A percentile compares a stretch with the other conserved stretches of the same genome.
phyloP scores from a whole-genome alignment of 2,113 vertebrate genomes.

The Hippoglossus stenolepis region DNA sequence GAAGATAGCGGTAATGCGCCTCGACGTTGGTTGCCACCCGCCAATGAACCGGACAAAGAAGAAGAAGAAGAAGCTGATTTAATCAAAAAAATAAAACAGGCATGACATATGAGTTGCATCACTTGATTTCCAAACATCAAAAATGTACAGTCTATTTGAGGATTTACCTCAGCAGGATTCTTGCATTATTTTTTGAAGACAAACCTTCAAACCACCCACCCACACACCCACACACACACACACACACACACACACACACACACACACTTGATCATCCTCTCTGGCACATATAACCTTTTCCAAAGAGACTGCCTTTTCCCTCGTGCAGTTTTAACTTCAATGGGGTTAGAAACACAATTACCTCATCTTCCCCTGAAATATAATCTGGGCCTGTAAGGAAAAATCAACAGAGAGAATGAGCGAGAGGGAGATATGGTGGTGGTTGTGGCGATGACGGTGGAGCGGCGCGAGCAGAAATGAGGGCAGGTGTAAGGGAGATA shows the following conservation, averaged over 20 bases:
- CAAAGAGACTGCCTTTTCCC: constrained; percentile 26
- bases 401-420: constrained; percentile 38
- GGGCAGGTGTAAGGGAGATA: constrained; percentile 71
- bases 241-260: constrained; percentile 13
- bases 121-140: constrained; percentile 45
- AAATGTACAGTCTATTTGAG: constrained; percentile 3
- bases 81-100: not conserved
- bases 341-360: constrained; percentile 66
- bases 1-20: too few relatives aligned
- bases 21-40: too few relatives aligned
- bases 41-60: too few relatives aligned
- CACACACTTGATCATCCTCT: constrained; percentile 27
- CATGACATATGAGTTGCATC: constrained; percentile 37
- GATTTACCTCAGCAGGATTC: not conserved
- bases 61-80: not conserved
- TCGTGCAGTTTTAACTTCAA: constrained; percentile 58
- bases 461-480: constrained; percentile 40
- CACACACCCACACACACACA: constrained; percentile 4
- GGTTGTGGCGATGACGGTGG: not conserved
- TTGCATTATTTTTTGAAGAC: not conserved
- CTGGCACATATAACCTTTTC: constrained; percentile 43
- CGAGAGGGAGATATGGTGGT: not conserved
- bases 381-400: constrained; percentile 60
- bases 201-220: not conserved
- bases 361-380: constrained; percentile 62